Evolutionary conservation across 2,888 invertebrate genomes (phyloP), one percentile per base, ranked within the genome.

Genomic region (Chalcosyrphus nemorum): DNA sequence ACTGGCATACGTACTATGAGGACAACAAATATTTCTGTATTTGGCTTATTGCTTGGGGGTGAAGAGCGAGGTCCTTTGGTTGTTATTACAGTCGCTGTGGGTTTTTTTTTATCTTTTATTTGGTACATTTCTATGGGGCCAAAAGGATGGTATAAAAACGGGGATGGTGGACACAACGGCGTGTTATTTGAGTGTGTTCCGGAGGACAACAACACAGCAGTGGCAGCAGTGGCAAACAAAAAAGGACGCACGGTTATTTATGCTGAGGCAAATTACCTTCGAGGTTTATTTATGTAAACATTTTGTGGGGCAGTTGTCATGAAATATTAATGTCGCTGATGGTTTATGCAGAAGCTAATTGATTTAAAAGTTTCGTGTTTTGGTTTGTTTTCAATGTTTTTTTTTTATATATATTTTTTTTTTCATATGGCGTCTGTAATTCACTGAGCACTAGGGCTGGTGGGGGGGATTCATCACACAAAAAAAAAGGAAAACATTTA

Each of bases 211-310:
- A n/a, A n/a, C n/a, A n/a, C n/a, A n/a, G n/a, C n/a, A n/a, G n/a
- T n/a, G 19, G 11, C 41, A 52, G 65, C 65, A 29, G 15, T 47
- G 38, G 54, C 9, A 56, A 65, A 68, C 38, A 72, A 72, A 59
- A n/a, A 76, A 68, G 66, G 68, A 61, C 68, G 45, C 54, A 35
- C 45, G 41, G 59, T 72, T 82, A 68, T 82, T 82, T 77, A 78
- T 72, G 45, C 61, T 65, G 72, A 72, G 74, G 80, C 84, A 84
- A 84, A 84, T 80, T 84, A 84, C 74, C 80, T 80, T 70, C 57
- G 75, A 84, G 80, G 74, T 80, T 84, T 84, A 75, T 84, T 84
- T 84, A 80, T 80, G 80, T 80, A 74, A 84, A 80, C 84, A 70
- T 80, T 80, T 74, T 80, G 80, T 72, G 66, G 84, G 84, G 45